A percentile compares a stretch with the other conserved stretches of the same genome.
These are phyloP conservation scores for Leptopilina myrica DNA, from an alignment of 2,888 invertebrate genomes.

Conservation along the genomic window DNA sequence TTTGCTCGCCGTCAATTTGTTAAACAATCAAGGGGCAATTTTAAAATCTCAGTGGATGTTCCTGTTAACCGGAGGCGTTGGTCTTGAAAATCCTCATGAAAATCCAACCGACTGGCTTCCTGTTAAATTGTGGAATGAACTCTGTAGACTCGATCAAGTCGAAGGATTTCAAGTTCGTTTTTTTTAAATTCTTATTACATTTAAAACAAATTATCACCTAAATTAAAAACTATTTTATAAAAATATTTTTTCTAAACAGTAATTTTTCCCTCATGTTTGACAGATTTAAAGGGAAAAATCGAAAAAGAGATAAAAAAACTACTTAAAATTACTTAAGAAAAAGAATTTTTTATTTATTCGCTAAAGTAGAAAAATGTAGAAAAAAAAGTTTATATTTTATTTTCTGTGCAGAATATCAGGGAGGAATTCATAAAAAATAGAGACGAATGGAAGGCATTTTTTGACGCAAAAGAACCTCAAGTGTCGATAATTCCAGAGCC, in stretches of 20 bases:
- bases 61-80: slow-evolving; percentile 90
- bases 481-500: slow-evolving; percentile 83
- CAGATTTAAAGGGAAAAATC: too few relatives aligned
- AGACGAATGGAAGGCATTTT: slow-evolving; percentile 84
- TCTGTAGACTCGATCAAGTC: slow-evolving; percentile 82
- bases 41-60: slow-evolving; percentile 88
- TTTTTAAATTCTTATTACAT: neutral
- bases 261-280: too few relatives aligned
- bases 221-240: too few relatives aligned
- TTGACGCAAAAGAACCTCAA: slow-evolving; percentile 88
- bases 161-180: slow-evolving; percentile 76
- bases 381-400: neutral
- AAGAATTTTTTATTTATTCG: too few relatives aligned
- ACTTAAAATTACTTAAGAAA: neutral
- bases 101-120: slow-evolving; percentile 87
- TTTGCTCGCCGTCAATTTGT: slow-evolving; percentile 84
- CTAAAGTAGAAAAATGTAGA: neutral
- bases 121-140: slow-evolving; percentile 86
- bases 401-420: slow-evolving; percentile 79
- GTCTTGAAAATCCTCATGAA: slow-evolving; percentile 84
- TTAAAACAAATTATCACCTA: neutral
- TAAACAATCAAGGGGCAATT: slow-evolving; percentile 79
- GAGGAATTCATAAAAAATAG: slow-evolving; percentile 81
- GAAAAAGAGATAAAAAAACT: neutral
- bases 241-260: too few relatives aligned